A percentile compares a stretch with the other conserved stretches of the same genome.
Conservation (phyloP, 2,113 vertebrate species). For the Dipodomys spectabilis region DNA sequence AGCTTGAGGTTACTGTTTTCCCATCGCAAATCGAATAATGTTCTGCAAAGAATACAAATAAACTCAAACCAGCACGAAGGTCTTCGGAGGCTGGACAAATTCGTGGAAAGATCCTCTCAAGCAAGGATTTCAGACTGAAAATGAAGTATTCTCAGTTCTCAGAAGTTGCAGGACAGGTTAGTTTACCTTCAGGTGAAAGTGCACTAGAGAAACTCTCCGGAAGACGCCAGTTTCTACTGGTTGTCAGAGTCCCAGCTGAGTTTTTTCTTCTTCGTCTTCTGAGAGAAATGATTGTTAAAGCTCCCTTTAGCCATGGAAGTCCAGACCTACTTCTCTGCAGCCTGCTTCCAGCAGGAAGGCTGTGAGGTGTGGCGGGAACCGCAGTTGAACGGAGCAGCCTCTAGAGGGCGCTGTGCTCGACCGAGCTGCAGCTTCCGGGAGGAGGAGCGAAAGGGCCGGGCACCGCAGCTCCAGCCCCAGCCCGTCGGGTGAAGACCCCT, state of each 20-base stretch:
- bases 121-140: background rate
- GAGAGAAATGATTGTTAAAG: background rate
- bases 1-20: background rate
- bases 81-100: background rate
- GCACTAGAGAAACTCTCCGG: background rate
- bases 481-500: background rate
- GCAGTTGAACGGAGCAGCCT: background rate
- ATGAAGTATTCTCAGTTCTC: background rate
- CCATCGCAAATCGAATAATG: background rate
- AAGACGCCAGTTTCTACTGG: background rate
- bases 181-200: background rate
- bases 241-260: no score
- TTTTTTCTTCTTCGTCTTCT: background rate
- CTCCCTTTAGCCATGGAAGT: background rate
- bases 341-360: background rate
- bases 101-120: background rate
- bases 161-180: background rate
- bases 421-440: accelerated
- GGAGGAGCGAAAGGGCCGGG: accelerated
- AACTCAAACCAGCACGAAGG: conserved; percentile 21
- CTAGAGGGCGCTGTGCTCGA: background rate
- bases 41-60: conserved; percentile 42
- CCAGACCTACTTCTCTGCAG: background rate
- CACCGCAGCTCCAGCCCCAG: background rate
- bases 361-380: background rate